Evolutionary conservation across 2,113 vertebrate species (phyloP).

Genomic region (Perca schrenkii): DNA sequence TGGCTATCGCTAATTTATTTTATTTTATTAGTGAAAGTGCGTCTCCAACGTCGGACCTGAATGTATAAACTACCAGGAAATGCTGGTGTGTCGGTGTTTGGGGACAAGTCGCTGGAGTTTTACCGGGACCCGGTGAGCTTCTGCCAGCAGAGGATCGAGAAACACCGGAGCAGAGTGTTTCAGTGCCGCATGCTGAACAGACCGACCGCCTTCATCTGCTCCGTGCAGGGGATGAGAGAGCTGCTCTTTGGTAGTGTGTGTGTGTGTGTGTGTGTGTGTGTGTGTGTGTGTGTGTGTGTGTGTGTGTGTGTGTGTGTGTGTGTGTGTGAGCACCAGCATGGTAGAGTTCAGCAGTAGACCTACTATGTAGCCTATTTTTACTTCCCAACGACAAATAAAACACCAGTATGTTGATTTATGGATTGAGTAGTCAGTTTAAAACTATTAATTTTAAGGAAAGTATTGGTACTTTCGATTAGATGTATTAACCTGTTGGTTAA

Average conservation of each 20-base stretch:
- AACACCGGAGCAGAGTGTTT: conserved; percentile 74
- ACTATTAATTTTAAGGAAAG: background rate
- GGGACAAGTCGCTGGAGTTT: conserved; percentile 81
- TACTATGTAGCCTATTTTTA: background rate
- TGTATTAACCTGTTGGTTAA: background rate
- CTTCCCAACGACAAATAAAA: background rate
- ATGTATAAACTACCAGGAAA: conserved; percentile 80
- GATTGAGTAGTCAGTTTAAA: no score
- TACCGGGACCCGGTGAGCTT: conserved; percentile 79
- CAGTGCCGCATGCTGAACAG: conserved; percentile 77
- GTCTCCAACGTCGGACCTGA: background rate
- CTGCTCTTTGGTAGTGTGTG: conserved; percentile 67
- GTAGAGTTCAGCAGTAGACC: background rate
- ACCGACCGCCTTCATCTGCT: conserved; percentile 78
- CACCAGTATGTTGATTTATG: background rate
- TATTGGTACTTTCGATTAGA: background rate
- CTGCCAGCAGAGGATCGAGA: conserved; percentile 68
- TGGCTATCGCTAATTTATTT: background rate
- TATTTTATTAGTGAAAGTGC: background rate
- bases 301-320: background rate
- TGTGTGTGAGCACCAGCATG: background rate
- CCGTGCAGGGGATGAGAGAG: conserved; percentile 72
- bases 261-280: background rate
- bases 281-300: background rate
- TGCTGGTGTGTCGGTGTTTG: conserved; percentile 73